Conservation (phyloP, 2,113 vertebrate species). For the Python bivittatus region DNA sequence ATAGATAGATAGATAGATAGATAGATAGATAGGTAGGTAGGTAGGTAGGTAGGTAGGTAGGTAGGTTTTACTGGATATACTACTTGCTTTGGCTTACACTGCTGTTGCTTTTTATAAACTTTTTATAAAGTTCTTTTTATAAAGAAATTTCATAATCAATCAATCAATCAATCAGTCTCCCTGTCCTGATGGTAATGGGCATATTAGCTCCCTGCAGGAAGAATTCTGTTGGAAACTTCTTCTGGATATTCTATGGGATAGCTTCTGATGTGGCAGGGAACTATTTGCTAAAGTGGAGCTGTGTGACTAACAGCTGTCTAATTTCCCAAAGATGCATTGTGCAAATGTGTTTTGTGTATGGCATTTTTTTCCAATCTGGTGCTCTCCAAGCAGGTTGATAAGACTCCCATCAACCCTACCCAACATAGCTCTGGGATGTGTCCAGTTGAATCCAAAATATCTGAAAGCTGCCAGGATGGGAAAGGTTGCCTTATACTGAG, state of each 20-base stretch:
- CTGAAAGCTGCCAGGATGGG: not conserved
- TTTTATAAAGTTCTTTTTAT: no score
- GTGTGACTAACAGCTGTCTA: not conserved
- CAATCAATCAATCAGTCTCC: not conserved
- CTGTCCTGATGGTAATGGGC: not conserved
- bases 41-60: no score
- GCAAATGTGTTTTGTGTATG: not conserved
- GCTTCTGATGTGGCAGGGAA: not conserved
- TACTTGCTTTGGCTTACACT: not conserved
- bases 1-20: no score
- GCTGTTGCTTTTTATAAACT: not conserved
- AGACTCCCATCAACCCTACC: not conserved
- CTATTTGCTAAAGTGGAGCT: not conserved
- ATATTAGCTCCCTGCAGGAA: not conserved
- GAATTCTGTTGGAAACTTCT: not conserved
- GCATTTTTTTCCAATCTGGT: rapidly evolving
- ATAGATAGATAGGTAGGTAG: no score
- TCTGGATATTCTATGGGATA: not conserved
- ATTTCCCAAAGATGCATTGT: not conserved
- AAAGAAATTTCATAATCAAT: not conserved
- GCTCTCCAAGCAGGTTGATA: not conserved
- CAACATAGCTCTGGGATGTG: not conserved
- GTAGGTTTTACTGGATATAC: not conserved
- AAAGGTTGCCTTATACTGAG: not conserved
- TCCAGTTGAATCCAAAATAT: not conserved